Base-by-base conservation (phyloP, 2,888 invertebrate genomes). In the Noctua janthina region DNA sequence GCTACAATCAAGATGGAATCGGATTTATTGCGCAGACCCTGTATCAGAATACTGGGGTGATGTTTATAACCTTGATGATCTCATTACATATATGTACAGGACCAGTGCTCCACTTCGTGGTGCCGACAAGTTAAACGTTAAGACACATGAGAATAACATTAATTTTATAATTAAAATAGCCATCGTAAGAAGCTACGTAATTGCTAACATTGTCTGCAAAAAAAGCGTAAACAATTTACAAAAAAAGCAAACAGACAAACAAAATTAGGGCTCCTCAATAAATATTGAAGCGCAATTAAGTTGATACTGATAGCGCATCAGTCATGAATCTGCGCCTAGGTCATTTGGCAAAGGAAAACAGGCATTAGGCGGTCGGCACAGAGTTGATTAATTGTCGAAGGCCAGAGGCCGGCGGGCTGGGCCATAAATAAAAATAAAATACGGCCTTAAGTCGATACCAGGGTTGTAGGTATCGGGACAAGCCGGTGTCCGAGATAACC, bases 391-490 rank as follows among this genome's bases (percentile, higher is more conserved):
- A 95, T 95, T 88, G 94, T 89, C 87, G 84, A 83, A 91, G 92
- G 92, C 89, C 91, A 92, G 87, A 90, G 92, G 92, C 90, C 88
- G 88, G 73, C 82, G 87, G 87, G 89, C 90, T 81, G 85, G 88
- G 89, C 90, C 89, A 93, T 94, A 94, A 94, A 94, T 94, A 94
- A 93, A 94, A 94, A 94, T 93, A 94, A 94, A 93, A 93, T 93
- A 94, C 92, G 90, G 91, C 89, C 91, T 89, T 83, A 89, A 90
- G 90, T 88, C 90, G 90, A 90, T 90, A 79, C 76, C 79, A 86
- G 89, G 90, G 88, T 78, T 86, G 87, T 86, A 86, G 88, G 88
- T 88, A 88, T 84, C 87, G 86, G 78, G 78, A 86, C 79, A 71
- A 68, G 79, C 80, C 79, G 81, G 78, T 77, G 49, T 49, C 80